These are phyloP conservation scores for Saturnia pavonia DNA, from an alignment of 2,888 invertebrate genomes.

Conservation along the genomic window DNA sequence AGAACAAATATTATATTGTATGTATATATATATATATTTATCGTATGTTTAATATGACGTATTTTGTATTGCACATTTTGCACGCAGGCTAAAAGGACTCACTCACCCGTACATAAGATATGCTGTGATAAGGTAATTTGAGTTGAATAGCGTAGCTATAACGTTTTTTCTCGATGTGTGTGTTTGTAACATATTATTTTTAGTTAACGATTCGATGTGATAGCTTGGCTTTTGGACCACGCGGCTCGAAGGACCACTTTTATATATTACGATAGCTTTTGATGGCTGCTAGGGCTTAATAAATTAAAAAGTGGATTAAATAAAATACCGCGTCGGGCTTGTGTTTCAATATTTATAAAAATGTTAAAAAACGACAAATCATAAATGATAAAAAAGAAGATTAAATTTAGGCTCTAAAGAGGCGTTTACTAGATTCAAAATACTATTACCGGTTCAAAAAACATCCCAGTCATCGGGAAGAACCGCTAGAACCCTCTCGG, in stretches of 20 bases:
- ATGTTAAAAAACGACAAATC: too few relatives aligned
- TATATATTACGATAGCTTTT: neutral
- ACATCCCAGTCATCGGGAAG: too few relatives aligned
- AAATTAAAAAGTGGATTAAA: neutral
- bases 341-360: too few relatives aligned
- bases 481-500: too few relatives aligned
- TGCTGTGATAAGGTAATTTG: constrained; percentile 82
- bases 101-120: constrained; percentile 76
- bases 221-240: constrained; percentile 36
- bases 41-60: constrained; percentile 31
- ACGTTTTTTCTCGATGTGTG: constrained; percentile 18
- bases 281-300: neutral
- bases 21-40: constrained; percentile 2
- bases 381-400: too few relatives aligned
- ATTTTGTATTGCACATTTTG: constrained; percentile 45
- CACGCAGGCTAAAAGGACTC: constrained; percentile 60
- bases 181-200: constrained; percentile 1
- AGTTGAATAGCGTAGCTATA: constrained; percentile 26
- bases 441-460: too few relatives aligned
- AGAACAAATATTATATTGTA: constrained; percentile 11
- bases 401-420: too few relatives aligned
- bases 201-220: constrained; percentile 19
- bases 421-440: too few relatives aligned
- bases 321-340: too few relatives aligned
- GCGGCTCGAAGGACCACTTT: neutral